Evolutionary conservation across 2,797 vertebrate genomes (phyloP).

Genomic region (Apodemus agrarius): DNA sequence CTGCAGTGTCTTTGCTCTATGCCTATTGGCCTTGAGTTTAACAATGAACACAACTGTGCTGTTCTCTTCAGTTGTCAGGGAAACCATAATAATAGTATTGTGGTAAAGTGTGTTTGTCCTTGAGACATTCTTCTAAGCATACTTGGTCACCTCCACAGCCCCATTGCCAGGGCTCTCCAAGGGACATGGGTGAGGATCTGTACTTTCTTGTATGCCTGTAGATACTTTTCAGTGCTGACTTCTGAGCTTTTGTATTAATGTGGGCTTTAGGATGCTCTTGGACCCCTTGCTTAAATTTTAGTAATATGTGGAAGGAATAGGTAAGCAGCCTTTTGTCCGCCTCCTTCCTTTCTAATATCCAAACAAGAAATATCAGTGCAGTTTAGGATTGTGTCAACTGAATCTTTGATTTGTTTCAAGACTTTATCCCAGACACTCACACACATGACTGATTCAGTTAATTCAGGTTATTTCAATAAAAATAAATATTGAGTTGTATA

Average conservation of each 20-base stretch:
- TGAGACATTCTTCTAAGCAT: neutral
- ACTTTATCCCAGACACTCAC: neutral
- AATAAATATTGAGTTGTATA: neutral
- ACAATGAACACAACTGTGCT: neutral
- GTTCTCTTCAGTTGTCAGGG: neutral
- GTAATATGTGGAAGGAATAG: neutral
- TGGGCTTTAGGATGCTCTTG: neutral
- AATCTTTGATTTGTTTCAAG: neutral
- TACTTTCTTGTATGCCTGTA: neutral
- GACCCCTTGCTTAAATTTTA: neutral
- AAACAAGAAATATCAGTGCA: neutral
- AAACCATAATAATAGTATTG: neutral
- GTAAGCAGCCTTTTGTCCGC: neutral
- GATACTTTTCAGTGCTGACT: neutral
- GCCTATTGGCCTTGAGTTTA: neutral
- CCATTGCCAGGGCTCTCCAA: neutral
- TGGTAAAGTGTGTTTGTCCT: neutral
- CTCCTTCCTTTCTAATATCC: neutral
- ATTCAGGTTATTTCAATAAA: neutral
- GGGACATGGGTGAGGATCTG: neutral
- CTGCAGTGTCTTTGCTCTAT: neutral
- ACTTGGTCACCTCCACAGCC: neutral
- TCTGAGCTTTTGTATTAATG: neutral
- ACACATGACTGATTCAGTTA: neutral
- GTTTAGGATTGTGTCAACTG: neutral